Evolutionary conservation across 2,113 vertebrate species (phyloP), one percentile per base, ranked within the genome.

Genomic region (Triplophysa rosa): DNA sequence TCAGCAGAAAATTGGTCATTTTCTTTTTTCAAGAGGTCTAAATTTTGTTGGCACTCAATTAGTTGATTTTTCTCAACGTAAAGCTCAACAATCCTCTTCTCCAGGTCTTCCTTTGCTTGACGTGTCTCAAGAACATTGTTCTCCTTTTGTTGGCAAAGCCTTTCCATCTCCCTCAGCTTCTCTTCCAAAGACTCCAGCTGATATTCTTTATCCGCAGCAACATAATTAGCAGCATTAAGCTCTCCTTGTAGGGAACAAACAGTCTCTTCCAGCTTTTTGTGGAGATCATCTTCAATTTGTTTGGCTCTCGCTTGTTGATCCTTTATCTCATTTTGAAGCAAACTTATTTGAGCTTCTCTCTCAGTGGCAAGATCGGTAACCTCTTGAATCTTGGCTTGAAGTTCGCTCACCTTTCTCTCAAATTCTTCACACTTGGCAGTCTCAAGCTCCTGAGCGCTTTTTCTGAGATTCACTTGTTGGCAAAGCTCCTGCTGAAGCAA

Each of bases 401-500:
- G n/a, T 21, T 58, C n/a, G n/a, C 17, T 58, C n/a, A 58, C 54
- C 54, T 21, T 58, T 58, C 54, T 58, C 19, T 58, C n/a, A 58
- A 58, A 58, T 10, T 58, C 54, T n/a, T 21, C 54, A 21, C 54
- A 21, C 19, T 14, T 68, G 80, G 33, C 17, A 16, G 49, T 73
- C 40, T 82, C 76, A 11, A 59, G 24, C 59, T 78, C 77, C 63
- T 66, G 69, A 52, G 67, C 79, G 56, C 67, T 52, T 33, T 17
- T 49, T 77, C 76, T 68, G 5, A 79, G 54, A n/a, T 59, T 71
- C 26, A 78, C 74, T 61, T 82, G 59, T 37, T 56, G 72, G 29
- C 62, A 49, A 12, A 77, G 21, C 40, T 86, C 70, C 11, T 63
- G 65, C 3, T 68, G 75, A n/a, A 93, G 90, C 1, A 87, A 83